Conservation (phyloP, 1,140 invertebrate species). For the Harpegnathos saltator region DNA sequence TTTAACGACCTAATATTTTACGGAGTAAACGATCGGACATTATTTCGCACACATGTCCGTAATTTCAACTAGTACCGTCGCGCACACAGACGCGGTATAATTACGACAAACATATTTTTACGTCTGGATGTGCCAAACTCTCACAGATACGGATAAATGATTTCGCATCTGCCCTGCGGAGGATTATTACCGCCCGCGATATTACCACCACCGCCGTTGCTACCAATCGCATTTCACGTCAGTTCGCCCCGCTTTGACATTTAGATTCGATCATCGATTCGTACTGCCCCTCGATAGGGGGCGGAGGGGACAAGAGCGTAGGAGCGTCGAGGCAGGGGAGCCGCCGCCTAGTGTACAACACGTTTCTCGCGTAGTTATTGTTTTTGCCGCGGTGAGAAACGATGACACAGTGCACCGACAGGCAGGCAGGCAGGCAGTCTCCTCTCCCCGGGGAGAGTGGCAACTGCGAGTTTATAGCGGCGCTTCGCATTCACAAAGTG, state of each 20-base stretch:
- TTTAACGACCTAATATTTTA: neutral
- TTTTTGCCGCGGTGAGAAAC: conserved; percentile 29
- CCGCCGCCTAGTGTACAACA: neutral
- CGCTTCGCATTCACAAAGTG: conserved; percentile 11
- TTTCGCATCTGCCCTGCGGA: neutral
- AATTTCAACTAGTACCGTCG: no score
- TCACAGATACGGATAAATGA: neutral
- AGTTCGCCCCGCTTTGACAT: neutral
- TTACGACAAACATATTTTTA: no score
- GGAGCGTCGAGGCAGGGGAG: no score
- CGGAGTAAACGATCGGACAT: no score
- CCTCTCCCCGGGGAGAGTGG: neutral
- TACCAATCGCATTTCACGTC: neutral
- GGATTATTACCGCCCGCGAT: neutral
- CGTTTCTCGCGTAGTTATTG: conserved; percentile 12
- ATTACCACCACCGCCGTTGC: no score
- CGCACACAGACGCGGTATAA: no score
- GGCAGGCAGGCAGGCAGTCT: no score
- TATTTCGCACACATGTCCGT: no score
- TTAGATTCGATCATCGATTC: neutral
- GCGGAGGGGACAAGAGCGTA: no score
- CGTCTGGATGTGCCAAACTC: no score
- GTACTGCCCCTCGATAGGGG: no score
- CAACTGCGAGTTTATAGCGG: conserved; percentile 3
- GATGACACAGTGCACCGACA: conserved; percentile 28